These are phyloP conservation scores for Phaethornis superciliosus DNA, from an alignment of 2,113 vertebrate genomes.

Conservation along the genomic window DNA sequence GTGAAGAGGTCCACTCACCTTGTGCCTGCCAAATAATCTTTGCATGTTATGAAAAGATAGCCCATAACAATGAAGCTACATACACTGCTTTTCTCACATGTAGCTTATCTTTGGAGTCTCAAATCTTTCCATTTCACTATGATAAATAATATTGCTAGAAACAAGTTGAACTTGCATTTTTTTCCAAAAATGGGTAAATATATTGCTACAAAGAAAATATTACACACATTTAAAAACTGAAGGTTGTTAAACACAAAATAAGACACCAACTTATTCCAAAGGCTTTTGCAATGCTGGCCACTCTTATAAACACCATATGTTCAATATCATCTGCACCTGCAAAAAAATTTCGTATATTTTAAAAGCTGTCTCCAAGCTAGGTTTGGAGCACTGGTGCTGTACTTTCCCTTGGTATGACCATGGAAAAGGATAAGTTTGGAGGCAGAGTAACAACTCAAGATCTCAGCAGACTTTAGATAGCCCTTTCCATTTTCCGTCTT, in stretches of 20 bases:
- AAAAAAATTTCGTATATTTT: neutral
- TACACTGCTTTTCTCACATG: neutral
- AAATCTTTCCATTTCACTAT: neutral
- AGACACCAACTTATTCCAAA: neutral
- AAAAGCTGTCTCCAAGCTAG: neutral
- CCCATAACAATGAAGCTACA: neutral
- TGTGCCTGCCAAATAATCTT: neutral
- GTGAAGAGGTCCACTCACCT: neutral
- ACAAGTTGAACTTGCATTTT: neutral
- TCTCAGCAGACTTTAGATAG: neutral
- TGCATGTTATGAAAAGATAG: neutral
- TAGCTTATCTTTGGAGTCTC: neutral
- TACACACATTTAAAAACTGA: slow-evolving; percentile 5
- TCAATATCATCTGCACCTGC: neutral
- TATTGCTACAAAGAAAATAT: slow-evolving; percentile 8
- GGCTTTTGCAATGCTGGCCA: neutral
- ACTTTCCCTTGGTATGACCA: neutral
- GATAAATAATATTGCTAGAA: neutral
- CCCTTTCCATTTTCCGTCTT: neutral
- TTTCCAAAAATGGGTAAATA: neutral
- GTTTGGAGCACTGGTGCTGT: neutral
- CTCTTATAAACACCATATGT: slow-evolving; percentile 33
- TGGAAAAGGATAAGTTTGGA: neutral
- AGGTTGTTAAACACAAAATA: neutral
- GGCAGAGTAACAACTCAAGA: neutral